A percentile compares a stretch with the other conserved stretches of the same genome.
Conservation (phyloP, 1,140 invertebrate genomes). For the Bombyx mandarina region DNA sequence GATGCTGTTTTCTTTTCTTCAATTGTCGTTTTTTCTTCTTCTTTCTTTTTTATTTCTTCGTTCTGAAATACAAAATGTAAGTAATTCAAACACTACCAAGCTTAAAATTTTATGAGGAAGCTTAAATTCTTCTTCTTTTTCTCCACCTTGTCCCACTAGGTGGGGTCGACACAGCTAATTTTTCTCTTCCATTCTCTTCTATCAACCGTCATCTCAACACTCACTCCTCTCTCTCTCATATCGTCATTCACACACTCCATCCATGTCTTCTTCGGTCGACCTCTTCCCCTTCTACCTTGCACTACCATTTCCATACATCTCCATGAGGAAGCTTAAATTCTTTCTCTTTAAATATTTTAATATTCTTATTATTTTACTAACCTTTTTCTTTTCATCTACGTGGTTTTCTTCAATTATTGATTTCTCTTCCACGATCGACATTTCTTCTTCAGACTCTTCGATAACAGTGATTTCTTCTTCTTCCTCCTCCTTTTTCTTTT, state of each 20-base stretch:
- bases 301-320: no score
- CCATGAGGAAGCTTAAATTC: no score
- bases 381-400: conserved; percentile 55
- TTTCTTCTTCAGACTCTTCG: conserved; percentile 63
- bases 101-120: background rate
- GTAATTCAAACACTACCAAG: background rate
- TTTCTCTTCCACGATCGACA: conserved; percentile 57
- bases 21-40: conserved; percentile 23
- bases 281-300: no score
- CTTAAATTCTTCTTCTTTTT: no score
- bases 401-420: conserved; percentile 63
- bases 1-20: conserved; percentile 62
- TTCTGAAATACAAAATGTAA: background rate
- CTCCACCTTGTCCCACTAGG: no score
- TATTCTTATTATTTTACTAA: conserved; percentile 12
- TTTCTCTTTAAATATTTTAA: no score
- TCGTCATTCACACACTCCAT: no score
- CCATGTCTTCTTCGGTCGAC: no score
- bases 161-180: no score
- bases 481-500: conserved; percentile 69
- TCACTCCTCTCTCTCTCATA: no score
- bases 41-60: conserved; percentile 43
- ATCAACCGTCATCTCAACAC: no score
- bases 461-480: conserved; percentile 66
- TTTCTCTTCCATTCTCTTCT: no score